Evolutionary conservation across 2,888 invertebrate species (phyloP).

Genomic region (Drosophila multiciliata): DNA sequence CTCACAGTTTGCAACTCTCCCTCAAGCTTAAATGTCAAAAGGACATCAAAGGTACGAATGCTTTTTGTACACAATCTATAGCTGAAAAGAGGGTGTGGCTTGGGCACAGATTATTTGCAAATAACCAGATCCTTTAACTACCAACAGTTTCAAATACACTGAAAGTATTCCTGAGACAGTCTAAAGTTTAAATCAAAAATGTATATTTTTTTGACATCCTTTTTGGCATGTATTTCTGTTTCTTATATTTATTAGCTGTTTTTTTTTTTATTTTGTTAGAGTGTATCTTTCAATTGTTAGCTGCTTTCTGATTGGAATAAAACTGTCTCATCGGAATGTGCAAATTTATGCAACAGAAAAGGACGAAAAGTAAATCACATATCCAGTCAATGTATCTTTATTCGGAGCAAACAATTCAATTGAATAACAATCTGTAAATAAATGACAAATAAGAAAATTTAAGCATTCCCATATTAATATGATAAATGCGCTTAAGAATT

Average conservation of each 20-base stretch:
- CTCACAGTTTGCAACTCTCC: constrained; percentile 8
- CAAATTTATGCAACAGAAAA: neutral
- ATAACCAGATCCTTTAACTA: neutral
- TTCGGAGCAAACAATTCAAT: neutral
- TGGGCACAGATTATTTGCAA: neutral
- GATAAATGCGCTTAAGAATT: neutral
- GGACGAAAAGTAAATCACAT: neutral
- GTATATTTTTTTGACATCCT: neutral
- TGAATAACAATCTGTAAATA: neutral
- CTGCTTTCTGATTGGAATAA: neutral
- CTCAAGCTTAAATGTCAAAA: constrained; percentile 1
- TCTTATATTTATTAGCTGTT: neutral
- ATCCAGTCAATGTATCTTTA: neutral
- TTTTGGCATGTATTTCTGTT: neutral
- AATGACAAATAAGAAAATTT: neutral
- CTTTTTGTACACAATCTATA: neutral
- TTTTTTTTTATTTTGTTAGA: neutral
- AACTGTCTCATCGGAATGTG: neutral
- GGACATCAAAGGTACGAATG: constrained; percentile 19
- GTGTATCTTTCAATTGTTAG: too few relatives aligned
- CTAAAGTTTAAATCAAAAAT: neutral
- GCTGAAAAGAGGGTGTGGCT: neutral
- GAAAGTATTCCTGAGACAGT: neutral
- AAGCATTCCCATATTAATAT: neutral
- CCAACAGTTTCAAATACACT: neutral